Evolutionary conservation across 2,888 invertebrate genomes (phyloP), one percentile per base, ranked within the genome.

Genomic region (Ellobium chinense): DNA sequence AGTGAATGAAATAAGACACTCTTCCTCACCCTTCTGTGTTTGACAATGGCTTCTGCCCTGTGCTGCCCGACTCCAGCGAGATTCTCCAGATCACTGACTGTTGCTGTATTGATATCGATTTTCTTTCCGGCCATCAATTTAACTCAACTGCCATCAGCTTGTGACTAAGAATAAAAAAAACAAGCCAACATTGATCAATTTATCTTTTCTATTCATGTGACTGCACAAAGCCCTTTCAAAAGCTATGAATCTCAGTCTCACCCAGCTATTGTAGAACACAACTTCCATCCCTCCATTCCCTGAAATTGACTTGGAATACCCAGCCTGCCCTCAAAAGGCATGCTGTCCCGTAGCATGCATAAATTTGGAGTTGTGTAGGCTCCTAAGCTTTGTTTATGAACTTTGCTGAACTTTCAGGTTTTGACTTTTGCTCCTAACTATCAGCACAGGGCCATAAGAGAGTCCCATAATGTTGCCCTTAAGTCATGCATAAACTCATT

Each of bases 31-130:
- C 91, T 90, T 84, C 93, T 89, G 58, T 91, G 89, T 83, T 91
- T 91, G 21, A 92, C 87, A 69, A 93, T 93, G 63, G 92, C 92
- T 84, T 93, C 91, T 54, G 93, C 93, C 84, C 91, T 93, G 60
- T 90, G 86, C 29, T 86, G 89, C 54, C 93, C 93, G 69, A 93
- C 89, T 34, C 93, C 93, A 85, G 87, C 86, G 60, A 93, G 85
- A 62, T 89, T 87, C 84, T 90, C 92, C 77, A 93, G 87, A 81
- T 93, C 92, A 75, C 90, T 90, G 62, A 91, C 88, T 69, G 88
- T 88, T 72, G 92, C 93, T 80, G 88, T 88, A 86, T 93, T 93
- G 65, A 93, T 90, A 85, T 93, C 92, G 83, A 92, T 86, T 80
- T 86, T 86, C 82, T 85, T 83, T 80, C 82, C 82, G 80, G 88